Percentiles rank a stretch among this genome's conserved stretches.
Conservation (phyloP, 2,888 invertebrate genomes). For the Cloeon dipterum region DNA sequence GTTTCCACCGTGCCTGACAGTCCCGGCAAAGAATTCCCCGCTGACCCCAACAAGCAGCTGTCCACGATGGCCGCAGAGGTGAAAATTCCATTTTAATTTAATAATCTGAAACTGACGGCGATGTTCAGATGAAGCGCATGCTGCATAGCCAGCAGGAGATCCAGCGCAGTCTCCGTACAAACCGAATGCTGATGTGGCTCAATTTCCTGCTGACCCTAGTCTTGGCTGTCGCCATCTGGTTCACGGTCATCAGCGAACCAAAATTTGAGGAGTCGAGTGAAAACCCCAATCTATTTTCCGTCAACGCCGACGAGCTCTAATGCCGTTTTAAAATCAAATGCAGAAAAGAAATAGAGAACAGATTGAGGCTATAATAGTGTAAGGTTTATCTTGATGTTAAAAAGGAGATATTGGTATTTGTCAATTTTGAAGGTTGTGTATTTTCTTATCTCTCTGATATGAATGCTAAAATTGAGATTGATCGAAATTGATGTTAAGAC, state of each 20-base stretch:
- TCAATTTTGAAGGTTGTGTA: too few species aligned
- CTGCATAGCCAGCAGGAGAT: not conserved
- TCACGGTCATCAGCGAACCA: not conserved
- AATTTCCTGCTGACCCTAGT: not conserved
- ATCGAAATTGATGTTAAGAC: too few species aligned
- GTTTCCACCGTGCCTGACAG: slow-evolving; percentile 2
- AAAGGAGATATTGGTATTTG: too few species aligned
- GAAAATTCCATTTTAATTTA: not conserved
- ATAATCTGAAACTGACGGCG: not conserved
- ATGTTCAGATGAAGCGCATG: not conserved
- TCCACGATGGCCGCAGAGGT: not conserved
- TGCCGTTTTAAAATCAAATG: too few species aligned
- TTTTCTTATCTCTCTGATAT: too few species aligned
- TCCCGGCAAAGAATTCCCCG: not conserved
- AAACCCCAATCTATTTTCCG: too few species aligned
- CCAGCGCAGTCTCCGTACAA: not conserved
- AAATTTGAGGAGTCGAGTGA: too few species aligned
- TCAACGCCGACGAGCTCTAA: too few species aligned
- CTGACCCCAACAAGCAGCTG: slow-evolving; percentile 3
- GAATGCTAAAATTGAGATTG: too few species aligned
- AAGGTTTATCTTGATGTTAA: too few species aligned
- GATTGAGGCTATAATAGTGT: too few species aligned
- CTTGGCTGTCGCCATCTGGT: not conserved
- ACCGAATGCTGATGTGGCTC: not conserved
- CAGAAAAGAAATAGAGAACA: too few species aligned